Evolutionary conservation across 1,140 invertebrate genomes (phyloP), one percentile per base, ranked within the genome.

Genomic region (Stenopsyche tienmushanensis): DNA sequence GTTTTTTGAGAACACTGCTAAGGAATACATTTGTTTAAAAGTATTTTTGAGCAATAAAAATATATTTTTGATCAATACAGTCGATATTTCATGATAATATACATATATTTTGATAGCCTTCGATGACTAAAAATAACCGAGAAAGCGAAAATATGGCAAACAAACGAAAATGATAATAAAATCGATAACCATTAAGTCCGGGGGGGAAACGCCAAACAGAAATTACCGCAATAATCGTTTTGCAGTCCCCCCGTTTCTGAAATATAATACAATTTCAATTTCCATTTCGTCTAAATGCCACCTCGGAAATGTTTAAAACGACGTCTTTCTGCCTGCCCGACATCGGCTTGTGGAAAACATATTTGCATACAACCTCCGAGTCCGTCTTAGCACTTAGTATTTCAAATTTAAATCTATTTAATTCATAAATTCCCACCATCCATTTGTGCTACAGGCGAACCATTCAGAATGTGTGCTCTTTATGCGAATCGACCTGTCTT

Each of bases 251-350:
- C 39, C 3, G 41, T 45, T 59, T 29, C 60, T 41, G 63, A 49
- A 55, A 65, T 66, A 65, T 69, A 69, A 69, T 69, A 69, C 67
- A 69, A 69, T 69, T 69, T 69, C 62, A 69, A 65, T 69, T 69
- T 69, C 57, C 62, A 57, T 54, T 65, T 47, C 34, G 63, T 63
- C 63, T 69, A 63, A 60, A 68, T 64, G 66, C 62, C 66, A 26
- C 23, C 62, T 20, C 23, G 50, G 50, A 52, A 44, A 64, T 26
- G 39, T 17, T 53, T 62, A 52, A 52, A 62, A 64, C 41, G 62
- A 44, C 20, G 42, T 62, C 62, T 54, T 9, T 20, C 10, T 26
- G 41, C 49, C 21, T 58, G 25, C 62, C 26, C 17, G 50, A 15
- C 41, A 21, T 34, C 10, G 25, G 41, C 45, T 49, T 50, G 47